Conservation (phyloP, 2,888 invertebrate genomes). For the Chaitophorus viminalis region DNA sequence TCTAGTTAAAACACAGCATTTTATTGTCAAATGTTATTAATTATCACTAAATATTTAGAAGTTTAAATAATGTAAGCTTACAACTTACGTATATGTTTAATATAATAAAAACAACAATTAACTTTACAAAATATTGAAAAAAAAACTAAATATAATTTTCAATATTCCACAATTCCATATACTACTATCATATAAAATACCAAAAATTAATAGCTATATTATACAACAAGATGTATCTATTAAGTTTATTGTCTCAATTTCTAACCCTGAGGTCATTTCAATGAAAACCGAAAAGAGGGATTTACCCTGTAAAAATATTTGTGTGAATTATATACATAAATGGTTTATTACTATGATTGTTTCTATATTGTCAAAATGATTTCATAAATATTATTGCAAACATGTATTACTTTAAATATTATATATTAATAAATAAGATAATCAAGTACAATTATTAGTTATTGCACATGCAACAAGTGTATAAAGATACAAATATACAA, state of each 20-base stretch:
- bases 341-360: slow-evolving; percentile 4
- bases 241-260: slow-evolving; percentile 30
- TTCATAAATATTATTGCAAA: neutral
- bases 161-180: neutral
- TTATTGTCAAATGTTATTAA: slow-evolving; percentile 46
- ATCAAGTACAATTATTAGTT: neutral
- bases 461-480: neutral
- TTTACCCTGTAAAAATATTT: slow-evolving; percentile 18
- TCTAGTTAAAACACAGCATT: slow-evolving; percentile 35
- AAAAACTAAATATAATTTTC: neutral
- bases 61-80: neutral
- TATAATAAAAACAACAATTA: neutral
- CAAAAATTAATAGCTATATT: slow-evolving; percentile 11
- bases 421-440: neutral
- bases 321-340: neutral
- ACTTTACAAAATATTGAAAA: neutral
- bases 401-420: neutral
- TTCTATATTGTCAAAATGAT: neutral
- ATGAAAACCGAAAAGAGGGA: neutral
- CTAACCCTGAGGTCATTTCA: slow-evolving; percentile 39
- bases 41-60: slow-evolving; percentile 12
- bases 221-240: neutral
- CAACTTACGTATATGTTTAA: neutral
- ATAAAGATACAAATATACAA: too few relatives aligned
- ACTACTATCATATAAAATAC: neutral